Conservation (phyloP, 2,888 invertebrate genomes). For the Nudaria mundana region DNA sequence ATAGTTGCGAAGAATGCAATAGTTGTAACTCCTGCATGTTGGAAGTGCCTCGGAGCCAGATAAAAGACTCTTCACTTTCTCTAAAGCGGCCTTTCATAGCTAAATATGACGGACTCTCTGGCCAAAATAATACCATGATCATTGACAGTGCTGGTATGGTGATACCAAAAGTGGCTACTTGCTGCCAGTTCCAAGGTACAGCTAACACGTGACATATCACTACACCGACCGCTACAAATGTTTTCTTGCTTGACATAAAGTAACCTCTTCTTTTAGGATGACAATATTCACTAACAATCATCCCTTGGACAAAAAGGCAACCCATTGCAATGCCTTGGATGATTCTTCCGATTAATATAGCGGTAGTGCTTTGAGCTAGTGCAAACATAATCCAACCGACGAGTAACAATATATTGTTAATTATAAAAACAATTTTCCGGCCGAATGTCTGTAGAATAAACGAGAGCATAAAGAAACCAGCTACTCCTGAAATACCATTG, state of each 20-base stretch:
- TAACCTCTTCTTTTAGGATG: conserved; percentile 42
- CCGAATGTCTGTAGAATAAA: conserved; percentile 41
- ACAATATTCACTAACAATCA: conserved; percentile 42
- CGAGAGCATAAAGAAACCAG: conserved; percentile 38
- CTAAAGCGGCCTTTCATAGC: conserved; percentile 42
- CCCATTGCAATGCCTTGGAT: conserved; percentile 41
- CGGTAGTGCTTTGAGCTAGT: conserved; percentile 30
- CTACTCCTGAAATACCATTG: conserved; percentile 37
- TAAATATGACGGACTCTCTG: conserved; percentile 45
- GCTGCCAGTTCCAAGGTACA: conserved; percentile 40
- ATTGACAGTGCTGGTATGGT: conserved; percentile 14
- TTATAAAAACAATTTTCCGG: conserved; percentile 33
- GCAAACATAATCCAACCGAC: conserved; percentile 39
- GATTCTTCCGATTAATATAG: conserved; percentile 35
- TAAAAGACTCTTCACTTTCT: conserved; percentile 39
- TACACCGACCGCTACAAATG: conserved; percentile 28
- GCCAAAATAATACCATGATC: conserved; percentile 37
- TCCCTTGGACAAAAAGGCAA: conserved; percentile 35
- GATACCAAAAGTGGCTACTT: conserved; percentile 30
- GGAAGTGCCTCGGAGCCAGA: conserved; percentile 38
- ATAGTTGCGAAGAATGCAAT: conserved; percentile 24
- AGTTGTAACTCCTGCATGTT: conserved; percentile 34
- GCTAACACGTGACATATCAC: conserved; percentile 39
- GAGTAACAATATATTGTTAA: conserved; percentile 18
- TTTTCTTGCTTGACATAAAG: conserved; percentile 40